Evolutionary conservation across 2,888 invertebrate species (phyloP), one percentile per base, ranked within the genome.

Genomic region (Bombyx huttoni): DNA sequence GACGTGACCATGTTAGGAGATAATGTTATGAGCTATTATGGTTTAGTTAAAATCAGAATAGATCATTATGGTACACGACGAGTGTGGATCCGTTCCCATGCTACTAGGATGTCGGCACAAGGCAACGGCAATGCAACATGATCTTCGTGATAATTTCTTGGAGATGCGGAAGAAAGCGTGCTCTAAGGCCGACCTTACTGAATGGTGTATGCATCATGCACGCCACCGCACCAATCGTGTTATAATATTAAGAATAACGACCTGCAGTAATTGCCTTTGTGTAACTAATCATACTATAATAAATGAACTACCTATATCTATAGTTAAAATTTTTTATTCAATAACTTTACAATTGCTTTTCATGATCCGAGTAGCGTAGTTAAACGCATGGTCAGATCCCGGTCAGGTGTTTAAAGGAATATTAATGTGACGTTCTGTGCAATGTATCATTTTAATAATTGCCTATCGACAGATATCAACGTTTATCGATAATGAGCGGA

Each of bases 121-220:
- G 65, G 74, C 73, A 74, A 68, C 74, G 75, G 70, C 73, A 75
- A 73, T 70, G 70, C 67, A 77, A 81, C 82, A 82, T 81, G 78
- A 80, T 81, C 75, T 78, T 80, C 78, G 81, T 83, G 78, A 83
- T 82, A 83, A 84, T 82, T 81, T 81, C 81, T 81, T 72, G 70
- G 73, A 74, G 73, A 77, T 71, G 75, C 71, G 73, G 68, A 73
- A 67, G 78, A 78, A 78, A 79, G 77, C 75, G 75, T 77, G 78
- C 75, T 67, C 73, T 61, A 60, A 59, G 67, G 66, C 62, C 65
- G 70, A 69, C 68, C 70, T 68, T 71, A 75, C 75, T 73, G 78
- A 74, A 66, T 70, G 74, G 69, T 74, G 71, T 68, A 71, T 69
- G 71, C 68, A 70, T 68, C 63, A 63, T 57, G 62, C 64, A 62